phyloP scores from a whole-genome alignment of 2,113 vertebrate genomes.

The Ptyas mucosa region DNA sequence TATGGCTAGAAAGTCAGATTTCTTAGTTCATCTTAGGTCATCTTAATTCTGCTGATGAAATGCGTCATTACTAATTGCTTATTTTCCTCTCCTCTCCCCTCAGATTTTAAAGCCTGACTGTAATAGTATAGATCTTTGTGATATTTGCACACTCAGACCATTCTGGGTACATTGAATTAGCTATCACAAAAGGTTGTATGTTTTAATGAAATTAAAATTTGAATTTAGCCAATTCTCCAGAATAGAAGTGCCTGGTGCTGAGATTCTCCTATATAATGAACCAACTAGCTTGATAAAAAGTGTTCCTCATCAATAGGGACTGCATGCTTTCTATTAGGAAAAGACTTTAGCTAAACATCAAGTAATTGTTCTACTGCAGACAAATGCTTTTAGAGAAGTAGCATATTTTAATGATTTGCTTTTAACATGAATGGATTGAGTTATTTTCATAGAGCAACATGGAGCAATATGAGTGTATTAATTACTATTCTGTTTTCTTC shows the following conservation, averaged over 20 bases:
- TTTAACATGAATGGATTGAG: not conserved
- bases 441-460: not conserved
- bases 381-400: not conserved
- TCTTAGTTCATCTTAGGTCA: too few species aligned
- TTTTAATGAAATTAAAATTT: not conserved
- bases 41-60: not conserved
- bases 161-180: not conserved
- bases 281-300: not conserved
- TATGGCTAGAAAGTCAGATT: not conserved
- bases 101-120: not conserved
- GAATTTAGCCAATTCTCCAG: not conserved
- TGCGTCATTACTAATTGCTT: not conserved
- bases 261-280: not conserved
- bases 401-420: not conserved
- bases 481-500: fast-evolving
- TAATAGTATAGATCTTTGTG: not conserved
- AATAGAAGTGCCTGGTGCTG: not conserved
- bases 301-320: not conserved
- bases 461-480: not conserved
- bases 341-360: not conserved
- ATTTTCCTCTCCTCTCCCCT: not conserved
- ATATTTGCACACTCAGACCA: not conserved
- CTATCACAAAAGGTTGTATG: not conserved
- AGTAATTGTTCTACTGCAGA: fast-evolving
- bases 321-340: not conserved